phyloP scores from a whole-genome alignment of 2,888 invertebrate species.

The Pseudolycoriella hygida region DNA sequence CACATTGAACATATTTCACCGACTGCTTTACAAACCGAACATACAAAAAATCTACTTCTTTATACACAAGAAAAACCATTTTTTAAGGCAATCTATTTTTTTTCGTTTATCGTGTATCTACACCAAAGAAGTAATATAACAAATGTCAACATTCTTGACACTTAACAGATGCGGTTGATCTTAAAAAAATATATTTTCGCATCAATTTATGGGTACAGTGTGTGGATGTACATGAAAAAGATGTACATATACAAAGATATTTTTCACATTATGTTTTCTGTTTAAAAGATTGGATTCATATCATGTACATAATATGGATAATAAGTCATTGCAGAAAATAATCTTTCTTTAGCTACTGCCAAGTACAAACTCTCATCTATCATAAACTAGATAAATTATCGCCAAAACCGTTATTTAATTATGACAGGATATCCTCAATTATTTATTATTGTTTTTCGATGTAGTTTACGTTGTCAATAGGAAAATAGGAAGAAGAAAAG shows the following conservation, averaged over 20 bases:
- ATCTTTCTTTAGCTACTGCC: background rate
- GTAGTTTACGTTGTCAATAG: too few species aligned
- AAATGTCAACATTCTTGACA: slow-evolving; percentile 1
- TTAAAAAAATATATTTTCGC: background rate
- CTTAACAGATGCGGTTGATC: slow-evolving; percentile 2
- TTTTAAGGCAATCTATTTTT: slow-evolving; percentile 1
- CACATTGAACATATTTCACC: too few species aligned
- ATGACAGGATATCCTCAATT: slow-evolving; percentile 1
- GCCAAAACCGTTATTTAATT: slow-evolving; percentile 2
- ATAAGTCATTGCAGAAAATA: too few species aligned
- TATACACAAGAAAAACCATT: background rate
- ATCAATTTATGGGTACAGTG: background rate
- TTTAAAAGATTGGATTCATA: too few species aligned
- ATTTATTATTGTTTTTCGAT: background rate
- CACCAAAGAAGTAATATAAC: background rate
- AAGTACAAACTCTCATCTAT: background rate
- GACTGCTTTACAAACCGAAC: too few species aligned
- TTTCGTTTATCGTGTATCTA: background rate
- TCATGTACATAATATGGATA: too few species aligned
- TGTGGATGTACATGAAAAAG: background rate
- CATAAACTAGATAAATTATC: background rate
- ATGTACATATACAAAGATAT: background rate
- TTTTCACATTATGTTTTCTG: background rate
- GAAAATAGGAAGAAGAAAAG: too few species aligned
- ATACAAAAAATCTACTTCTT: too few species aligned